Base-by-base conservation (phyloP, 2,797 vertebrate genomes). In the Acanthurus tractus region DNA sequence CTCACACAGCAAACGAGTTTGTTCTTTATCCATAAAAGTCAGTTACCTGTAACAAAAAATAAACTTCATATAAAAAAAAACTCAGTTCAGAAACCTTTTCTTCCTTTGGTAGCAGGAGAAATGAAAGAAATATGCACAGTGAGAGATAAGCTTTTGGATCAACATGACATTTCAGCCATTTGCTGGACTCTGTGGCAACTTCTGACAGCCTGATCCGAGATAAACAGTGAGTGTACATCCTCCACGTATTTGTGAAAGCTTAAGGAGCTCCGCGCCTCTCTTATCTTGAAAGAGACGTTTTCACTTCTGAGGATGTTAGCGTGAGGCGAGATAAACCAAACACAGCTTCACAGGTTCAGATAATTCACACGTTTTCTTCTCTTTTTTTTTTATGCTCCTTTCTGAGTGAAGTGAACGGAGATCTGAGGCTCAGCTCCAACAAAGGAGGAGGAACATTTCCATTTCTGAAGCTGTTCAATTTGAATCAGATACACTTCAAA, bases 291-390 rank as follows among this genome's bases (percentile, higher is more conserved):
- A 66, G 45, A 58, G 40, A 74, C 10, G 17, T 62, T 69, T 72
- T 40, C 70, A 56, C 54, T 70, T 75, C 52, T 63, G 56, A 81
- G 70, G 70, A 29, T 64, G 54, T 50, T 20, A 2, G 29, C 15
- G 50, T 50, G 68, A 18, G 57, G 14, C 1, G 18, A 84, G 74
- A 82, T 77, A 75, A 86, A 76, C 11, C 57, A 49, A 78, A 86
- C 70, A 20, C 46, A 34, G 63, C 71, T 70, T 70, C 49, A 40
- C 8, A n/a, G 2, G 48, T 74, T 56, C 29, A 54, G 45, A 69
- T 64, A 40, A 45, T 57, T 66, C 63, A 18, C 25, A 38, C 50
- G 15, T 14, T 81, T 73, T 58, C 34, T 54, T 44, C 20, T 17
- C 17, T 6, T 13, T 4, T 46, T 1, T 46, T 14, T 46, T 46